These are phyloP conservation scores for Tolypeutes matacus DNA, from an alignment of 2,797 vertebrate genomes.

Conservation along the genomic window DNA sequence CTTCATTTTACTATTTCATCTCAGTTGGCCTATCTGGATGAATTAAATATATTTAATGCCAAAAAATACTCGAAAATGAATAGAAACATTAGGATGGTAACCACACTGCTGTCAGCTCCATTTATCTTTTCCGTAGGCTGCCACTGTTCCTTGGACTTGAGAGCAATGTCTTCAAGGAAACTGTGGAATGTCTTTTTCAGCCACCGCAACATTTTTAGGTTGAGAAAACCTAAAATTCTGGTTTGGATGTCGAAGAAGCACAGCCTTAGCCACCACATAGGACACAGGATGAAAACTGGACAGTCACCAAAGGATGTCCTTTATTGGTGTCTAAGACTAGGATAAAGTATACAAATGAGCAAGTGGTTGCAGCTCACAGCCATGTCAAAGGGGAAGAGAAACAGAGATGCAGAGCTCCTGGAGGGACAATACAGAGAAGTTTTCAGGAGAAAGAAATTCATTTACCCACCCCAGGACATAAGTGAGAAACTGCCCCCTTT, in stretches of 20 bases:
- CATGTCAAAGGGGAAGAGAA: not conserved
- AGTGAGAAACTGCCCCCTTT: not conserved
- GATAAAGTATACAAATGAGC: not conserved
- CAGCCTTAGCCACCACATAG: not conserved
- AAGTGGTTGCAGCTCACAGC: not conserved
- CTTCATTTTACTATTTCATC: slow-evolving; percentile 26
- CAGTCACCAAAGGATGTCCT: not conserved
- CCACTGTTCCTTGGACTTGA: not conserved
- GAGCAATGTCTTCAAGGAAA: not conserved
- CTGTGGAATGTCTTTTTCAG: not conserved
- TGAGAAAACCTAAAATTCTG: not conserved
- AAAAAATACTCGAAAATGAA: slow-evolving; percentile 29
- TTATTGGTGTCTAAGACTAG: not conserved
- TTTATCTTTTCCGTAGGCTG: not conserved
- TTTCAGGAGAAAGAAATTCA: not conserved
- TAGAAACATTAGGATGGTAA: not conserved
- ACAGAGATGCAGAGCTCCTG: not conserved
- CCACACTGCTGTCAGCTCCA: not conserved
- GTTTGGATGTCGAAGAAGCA: not conserved
- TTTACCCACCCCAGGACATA: not conserved
- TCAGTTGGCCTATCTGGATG: not conserved
- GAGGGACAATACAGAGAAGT: not conserved
- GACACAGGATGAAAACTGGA: not conserved
- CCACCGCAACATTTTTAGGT: not conserved
- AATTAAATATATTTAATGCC: slow-evolving; percentile 1